A percentile compares a stretch with the other conserved stretches of the same genome.
These are phyloP conservation scores for Macropis europaea DNA, from an alignment of 2,888 invertebrate genomes.

Conservation along the genomic window DNA sequence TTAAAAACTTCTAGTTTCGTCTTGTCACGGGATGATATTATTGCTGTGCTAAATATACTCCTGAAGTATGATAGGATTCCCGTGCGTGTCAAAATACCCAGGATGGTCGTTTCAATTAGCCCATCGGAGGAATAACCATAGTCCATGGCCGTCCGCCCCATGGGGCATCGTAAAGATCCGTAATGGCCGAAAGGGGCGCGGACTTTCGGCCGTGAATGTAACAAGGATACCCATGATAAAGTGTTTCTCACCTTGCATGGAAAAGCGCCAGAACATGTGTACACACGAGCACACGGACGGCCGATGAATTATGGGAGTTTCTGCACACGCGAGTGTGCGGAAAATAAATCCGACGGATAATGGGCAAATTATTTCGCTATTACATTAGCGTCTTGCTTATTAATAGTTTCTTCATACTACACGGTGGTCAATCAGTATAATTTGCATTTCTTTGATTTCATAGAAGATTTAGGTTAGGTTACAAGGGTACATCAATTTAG, in stretches of 20 bases:
- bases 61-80: background rate
- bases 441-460: too few relatives aligned
- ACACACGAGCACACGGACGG: slow-evolving; percentile 2
- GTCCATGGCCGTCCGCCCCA: background rate
- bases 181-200: slow-evolving; percentile 36
- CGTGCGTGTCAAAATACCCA: background rate
- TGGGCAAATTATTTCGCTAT: slow-evolving; percentile 17
- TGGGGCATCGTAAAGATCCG: slow-evolving; percentile 44
- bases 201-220: slow-evolving; percentile 45
- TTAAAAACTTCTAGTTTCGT: too few relatives aligned
- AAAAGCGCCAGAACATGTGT: slow-evolving; percentile 21
- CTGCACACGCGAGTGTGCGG: slow-evolving; percentile 50
- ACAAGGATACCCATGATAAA: slow-evolving; percentile 53
- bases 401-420: background rate
- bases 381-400: background rate
- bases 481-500: too few relatives aligned
- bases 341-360: slow-evolving; percentile 19
- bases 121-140: slow-evolving; percentile 18
- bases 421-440: too few relatives aligned
- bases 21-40: too few relatives aligned
- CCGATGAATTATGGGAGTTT: slow-evolving; percentile 48
- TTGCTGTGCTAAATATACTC: background rate
- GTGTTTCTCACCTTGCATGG: slow-evolving; percentile 53
- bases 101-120: slow-evolving; percentile 49
- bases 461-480: too few relatives aligned